Evolutionary conservation across 2,888 invertebrate species (phyloP), one percentile per base, ranked within the genome.

Genomic region (Orchestes rusci): DNA sequence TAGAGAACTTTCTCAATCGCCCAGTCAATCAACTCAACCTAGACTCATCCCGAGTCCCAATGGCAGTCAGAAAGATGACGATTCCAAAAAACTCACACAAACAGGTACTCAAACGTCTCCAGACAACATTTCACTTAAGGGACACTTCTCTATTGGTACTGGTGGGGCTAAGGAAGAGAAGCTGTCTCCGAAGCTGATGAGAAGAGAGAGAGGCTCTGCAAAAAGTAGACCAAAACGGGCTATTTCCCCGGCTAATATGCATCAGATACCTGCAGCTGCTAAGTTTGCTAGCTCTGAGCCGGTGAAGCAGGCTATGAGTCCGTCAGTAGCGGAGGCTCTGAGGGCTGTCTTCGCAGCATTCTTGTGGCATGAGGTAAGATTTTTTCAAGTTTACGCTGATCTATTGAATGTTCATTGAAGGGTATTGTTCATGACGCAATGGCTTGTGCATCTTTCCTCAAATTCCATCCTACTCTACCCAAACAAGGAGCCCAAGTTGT

Each of bases 361-460:
- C 57, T 71, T 97, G 1, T 97, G 96, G 95, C 96, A 97, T 63
- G 95, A 96, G 38, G 51, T 51, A 34, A 36, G 39, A 1, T 12
- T 20, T 34, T 31, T 31, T 37, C 12, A 27, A 34, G 7, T 12
- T n/a, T 31, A 31, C n/a, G 15, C 13, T 13, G 31, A 13, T 31
- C 13, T 13, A 12, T 12, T 13, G n/a, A 31, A 15, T 23, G 5
- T 23, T 10, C 3, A 28, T 34, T 30, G 17, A 15, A 48, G 77
- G 82, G 94, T 10, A 83, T 96, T 34, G 94, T 96, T 0, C 94
- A 95, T 64, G 96, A 97, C 66, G 94, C 96, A 4, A 96, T 97
- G 83, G 94, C 96, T 0, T 95, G 94, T 63, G 93, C 96, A 0
- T 91, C 95, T 1, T 97, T 92, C 64, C 74, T 97, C 5, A 94